Evolutionary conservation across 2,888 invertebrate genomes (phyloP), one percentile per base, ranked within the genome.

Genomic region (Masnerella sp.): DNA sequence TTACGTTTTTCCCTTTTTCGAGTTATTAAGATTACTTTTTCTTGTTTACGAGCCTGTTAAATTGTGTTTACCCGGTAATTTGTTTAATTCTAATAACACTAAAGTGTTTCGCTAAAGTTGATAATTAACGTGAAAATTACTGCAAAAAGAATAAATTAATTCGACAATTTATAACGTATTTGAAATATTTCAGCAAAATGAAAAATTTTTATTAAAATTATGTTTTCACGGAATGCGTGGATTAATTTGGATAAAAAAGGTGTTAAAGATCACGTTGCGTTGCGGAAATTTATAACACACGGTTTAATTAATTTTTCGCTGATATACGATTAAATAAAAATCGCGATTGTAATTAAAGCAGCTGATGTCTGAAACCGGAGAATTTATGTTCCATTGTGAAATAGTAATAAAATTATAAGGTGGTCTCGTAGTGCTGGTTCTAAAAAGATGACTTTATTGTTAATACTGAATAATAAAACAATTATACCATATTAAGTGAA

Each of bases 11-110:
- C 20, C 5, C 17, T 1, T 34, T 32, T 47, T 36, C 36, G 54
- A 65, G 20, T 54, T 54, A 54, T 52, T 43, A 18, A 64, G 28
- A 65, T 64, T 65, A 54, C 52, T 64, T 54, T 65, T 45, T 65
- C 64, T 36, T 54, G 38, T 65, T 65, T 65, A 65, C 38, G 64
- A 65, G 12, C 17, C 12, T 38, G 54, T 47, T 65, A n/a, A 54
- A 54, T 54, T 40, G 43, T 54, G 22, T 65, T 65, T 38, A 36
- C 25, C 38, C 20, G 12, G 40, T 25, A 56, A 67, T 49, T 56
- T 56, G 34, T 56, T 38, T 34, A 56, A 20, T 40, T 56, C 22
- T 25, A 49, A 49, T 43, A 54, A 54, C 38, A 45, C 18, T 28
- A 38, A 59, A 4, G 42, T 30, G 47, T 45, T 58, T 28, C 25